These are phyloP conservation scores for Neodiprion lecontei DNA, from an alignment of 1,140 invertebrate genomes.

Conservation along the genomic window DNA sequence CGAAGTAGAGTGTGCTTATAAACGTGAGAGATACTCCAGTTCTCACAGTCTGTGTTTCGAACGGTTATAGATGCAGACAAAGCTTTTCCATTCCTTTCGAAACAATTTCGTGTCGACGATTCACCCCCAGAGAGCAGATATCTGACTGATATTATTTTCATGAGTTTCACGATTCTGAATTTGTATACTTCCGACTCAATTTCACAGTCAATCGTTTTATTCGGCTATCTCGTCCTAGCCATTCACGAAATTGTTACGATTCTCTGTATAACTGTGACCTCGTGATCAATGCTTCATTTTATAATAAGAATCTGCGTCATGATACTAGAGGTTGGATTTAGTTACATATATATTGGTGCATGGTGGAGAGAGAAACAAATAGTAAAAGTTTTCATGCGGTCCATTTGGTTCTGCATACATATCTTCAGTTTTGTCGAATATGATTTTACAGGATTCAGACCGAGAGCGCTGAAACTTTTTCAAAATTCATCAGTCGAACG, in stretches of 20 bases:
- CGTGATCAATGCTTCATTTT: neutral
- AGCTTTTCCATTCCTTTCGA: constrained; percentile 4
- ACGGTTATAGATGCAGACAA: neutral
- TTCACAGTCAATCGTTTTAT: constrained; percentile 6
- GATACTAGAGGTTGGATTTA: no score
- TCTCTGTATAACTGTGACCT: no score
- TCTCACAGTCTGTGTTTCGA: neutral
- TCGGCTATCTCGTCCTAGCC: neutral
- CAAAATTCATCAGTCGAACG: no score
- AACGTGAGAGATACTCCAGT: neutral
- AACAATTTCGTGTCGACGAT: constrained; percentile 16
- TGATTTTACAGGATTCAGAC: no score
- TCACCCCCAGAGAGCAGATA: constrained; percentile 1
- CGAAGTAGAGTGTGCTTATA: neutral
- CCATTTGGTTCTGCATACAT: no score
- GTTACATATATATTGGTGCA: no score
- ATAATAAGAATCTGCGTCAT: no score
- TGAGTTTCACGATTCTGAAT: constrained; percentile 6
- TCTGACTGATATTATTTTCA: neutral
- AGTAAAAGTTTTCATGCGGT: no score
- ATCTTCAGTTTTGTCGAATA: no score
- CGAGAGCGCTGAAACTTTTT: no score
- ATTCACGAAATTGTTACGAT: neutral
- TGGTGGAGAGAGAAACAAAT: no score
- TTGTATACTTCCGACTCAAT: constrained; percentile 6